phyloP scores from a whole-genome alignment of 2,888 invertebrate species.

The Hanleya hanleyi region DNA sequence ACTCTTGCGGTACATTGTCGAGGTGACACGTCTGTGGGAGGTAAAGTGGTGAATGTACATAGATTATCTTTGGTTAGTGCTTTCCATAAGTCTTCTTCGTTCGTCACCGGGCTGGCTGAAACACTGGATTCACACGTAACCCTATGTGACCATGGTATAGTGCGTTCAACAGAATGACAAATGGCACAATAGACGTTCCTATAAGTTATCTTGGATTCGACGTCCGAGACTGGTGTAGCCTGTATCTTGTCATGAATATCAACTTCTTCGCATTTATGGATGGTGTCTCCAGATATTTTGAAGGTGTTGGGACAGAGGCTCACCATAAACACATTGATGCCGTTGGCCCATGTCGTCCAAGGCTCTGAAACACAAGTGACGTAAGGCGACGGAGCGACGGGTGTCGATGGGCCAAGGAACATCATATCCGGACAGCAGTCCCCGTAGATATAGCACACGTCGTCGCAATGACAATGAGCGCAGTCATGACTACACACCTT shows the following conservation, averaged over 20 bases:
- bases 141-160: background rate
- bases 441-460: conserved; percentile 26
- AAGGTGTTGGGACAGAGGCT: background rate
- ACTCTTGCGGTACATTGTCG: background rate
- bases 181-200: conserved; percentile 8
- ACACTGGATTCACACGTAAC: background rate
- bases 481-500: conserved; percentile 11
- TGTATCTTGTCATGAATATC: background rate
- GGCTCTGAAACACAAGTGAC: background rate
- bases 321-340: background rate
- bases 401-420: background rate
- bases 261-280: background rate
- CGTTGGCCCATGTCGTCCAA: background rate
- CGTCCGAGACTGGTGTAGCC: background rate
- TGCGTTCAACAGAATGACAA: conserved; percentile 7
- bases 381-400: background rate
- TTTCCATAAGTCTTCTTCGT: background rate
- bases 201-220: background rate
- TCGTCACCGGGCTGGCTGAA: background rate
- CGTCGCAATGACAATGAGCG: conserved; percentile 38
- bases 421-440: conserved; percentile 42
- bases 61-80: background rate
- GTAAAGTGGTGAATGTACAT: background rate
- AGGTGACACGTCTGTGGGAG: too few relatives aligned
- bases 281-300: background rate